A percentile compares a stretch with the other conserved stretches of the same genome.
These are phyloP conservation scores for Hapalemur alaotrensis DNA, from an alignment of 2,797 vertebrate species.

Conservation along the genomic window DNA sequence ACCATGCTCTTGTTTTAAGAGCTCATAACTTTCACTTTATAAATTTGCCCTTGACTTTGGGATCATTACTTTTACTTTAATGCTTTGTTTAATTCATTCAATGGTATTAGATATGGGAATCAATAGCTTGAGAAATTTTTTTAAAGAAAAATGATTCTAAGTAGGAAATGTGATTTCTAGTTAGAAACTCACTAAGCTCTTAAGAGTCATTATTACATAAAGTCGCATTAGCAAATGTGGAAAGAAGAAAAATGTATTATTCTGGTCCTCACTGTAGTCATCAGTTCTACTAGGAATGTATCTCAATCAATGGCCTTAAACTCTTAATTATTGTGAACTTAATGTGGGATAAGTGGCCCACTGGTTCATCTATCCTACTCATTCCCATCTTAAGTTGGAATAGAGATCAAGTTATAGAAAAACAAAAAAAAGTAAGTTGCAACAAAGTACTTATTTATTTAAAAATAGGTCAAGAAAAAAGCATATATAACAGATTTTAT, in stretches of 20 bases:
- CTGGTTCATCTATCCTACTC: background rate
- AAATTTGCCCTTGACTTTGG: slow-evolving; percentile 28
- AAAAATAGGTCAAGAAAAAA: background rate
- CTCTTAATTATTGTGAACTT: background rate
- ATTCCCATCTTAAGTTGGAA: background rate
- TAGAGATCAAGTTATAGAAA: background rate
- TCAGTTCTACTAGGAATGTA: background rate
- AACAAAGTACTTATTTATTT: background rate
- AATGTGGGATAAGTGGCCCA: background rate
- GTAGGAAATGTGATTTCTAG: slow-evolving; percentile 48
- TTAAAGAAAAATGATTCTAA: slow-evolving; percentile 56
- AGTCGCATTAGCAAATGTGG: slow-evolving; percentile 18
- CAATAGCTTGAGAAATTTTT: slow-evolving; percentile 43
- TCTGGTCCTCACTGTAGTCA: slow-evolving; percentile 20
- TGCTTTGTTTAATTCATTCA: slow-evolving; percentile 68
- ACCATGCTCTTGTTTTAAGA: background rate
- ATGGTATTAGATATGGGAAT: slow-evolving; percentile 31
- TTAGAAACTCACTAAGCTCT: slow-evolving; percentile 7
- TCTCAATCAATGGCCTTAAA: background rate
- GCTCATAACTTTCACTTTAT: slow-evolving; percentile 32
- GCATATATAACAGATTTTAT: background rate
- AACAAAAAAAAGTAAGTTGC: background rate
- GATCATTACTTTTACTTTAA: slow-evolving; percentile 50
- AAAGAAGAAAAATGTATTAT: slow-evolving; percentile 33
- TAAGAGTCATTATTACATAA: slow-evolving; percentile 39